Percentiles rank a stretch among this genome's conserved stretches.
phyloP scores from a whole-genome alignment of 2,797 vertebrate species.

The Danio aesculapii region DNA sequence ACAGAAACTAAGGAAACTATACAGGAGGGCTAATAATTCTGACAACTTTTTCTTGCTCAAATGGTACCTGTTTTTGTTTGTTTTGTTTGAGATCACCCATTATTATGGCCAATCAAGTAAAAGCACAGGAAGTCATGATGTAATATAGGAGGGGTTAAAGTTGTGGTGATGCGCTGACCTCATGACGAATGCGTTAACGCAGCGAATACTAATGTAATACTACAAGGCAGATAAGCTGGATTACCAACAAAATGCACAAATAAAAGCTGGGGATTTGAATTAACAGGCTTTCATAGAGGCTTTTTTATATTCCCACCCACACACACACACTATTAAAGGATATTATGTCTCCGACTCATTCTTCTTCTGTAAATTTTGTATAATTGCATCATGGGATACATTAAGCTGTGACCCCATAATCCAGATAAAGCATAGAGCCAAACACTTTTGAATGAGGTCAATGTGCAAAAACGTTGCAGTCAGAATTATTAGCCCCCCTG shows the following conservation, averaged over 20 bases:
- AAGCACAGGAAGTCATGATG: slow-evolving; percentile 14
- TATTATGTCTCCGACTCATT: neutral
- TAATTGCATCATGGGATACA: neutral
- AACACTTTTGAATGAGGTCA: neutral
- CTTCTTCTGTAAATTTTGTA: neutral
- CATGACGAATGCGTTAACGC: slow-evolving; percentile 11
- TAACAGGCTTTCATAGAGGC: neutral
- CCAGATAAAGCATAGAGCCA: neutral
- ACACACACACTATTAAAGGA: neutral
- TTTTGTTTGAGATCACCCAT: neutral
- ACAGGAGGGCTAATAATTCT: too few relatives aligned
- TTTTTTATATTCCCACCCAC: neutral
- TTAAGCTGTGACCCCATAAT: neutral
- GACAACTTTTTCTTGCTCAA: neutral
- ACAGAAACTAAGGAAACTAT: too few relatives aligned
- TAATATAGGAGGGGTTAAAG: slow-evolving; percentile 6
- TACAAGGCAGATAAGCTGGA: neutral
- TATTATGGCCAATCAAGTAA: slow-evolving; percentile 7
- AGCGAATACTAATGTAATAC: slow-evolving; percentile 28
- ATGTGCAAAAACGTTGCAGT: too few relatives aligned
- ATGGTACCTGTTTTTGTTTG: neutral
- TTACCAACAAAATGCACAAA: slow-evolving; percentile 16
- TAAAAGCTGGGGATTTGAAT: slow-evolving; percentile 16
- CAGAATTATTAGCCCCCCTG: too few relatives aligned
- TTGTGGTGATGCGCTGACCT: neutral